These are phyloP conservation scores for Acrocera orbiculus DNA, from an alignment of 2,888 invertebrate genomes.

Conservation along the genomic window DNA sequence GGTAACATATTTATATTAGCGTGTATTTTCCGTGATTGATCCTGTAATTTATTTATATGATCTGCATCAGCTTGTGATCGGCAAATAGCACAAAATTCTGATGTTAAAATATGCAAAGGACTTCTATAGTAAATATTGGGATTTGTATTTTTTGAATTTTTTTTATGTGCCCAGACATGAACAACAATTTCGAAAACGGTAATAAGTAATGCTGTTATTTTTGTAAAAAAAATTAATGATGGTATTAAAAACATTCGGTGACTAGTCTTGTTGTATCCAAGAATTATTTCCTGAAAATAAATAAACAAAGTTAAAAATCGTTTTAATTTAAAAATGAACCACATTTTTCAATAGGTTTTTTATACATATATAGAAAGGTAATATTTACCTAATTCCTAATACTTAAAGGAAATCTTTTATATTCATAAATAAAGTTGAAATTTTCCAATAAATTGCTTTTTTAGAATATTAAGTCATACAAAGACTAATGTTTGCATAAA, in stretches of 20 bases:
- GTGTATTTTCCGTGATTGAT: slow-evolving; percentile 29
- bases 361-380: neutral
- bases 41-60: slow-evolving; percentile 45
- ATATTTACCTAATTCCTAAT: too few species aligned
- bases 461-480: too few species aligned
- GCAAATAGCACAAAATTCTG: slow-evolving; percentile 51
- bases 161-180: slow-evolving; percentile 50
- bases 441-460: too few species aligned
- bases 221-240: slow-evolving; percentile 39
- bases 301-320: neutral
- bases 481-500: too few species aligned
- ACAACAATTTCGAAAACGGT: slow-evolving; percentile 41
- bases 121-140: slow-evolving; percentile 45
- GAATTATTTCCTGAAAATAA: slow-evolving; percentile 22
- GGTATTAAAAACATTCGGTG: slow-evolving; percentile 40
- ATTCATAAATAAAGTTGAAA: too few species aligned
- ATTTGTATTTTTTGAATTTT: slow-evolving; percentile 41
- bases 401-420: too few species aligned
- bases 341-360: neutral
- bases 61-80: slow-evolving; percentile 42
- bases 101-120: slow-evolving; percentile 47
- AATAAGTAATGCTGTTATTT: slow-evolving; percentile 34
- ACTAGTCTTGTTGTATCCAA: slow-evolving; percentile 29
- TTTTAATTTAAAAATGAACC: too few species aligned
- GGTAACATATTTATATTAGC: slow-evolving; percentile 23